Percentiles rank a stretch among this genome's conserved stretches.
These are phyloP conservation scores for Perognathus longimembris DNA, from an alignment of 2,113 vertebrate genomes.

Conservation along the genomic window DNA sequence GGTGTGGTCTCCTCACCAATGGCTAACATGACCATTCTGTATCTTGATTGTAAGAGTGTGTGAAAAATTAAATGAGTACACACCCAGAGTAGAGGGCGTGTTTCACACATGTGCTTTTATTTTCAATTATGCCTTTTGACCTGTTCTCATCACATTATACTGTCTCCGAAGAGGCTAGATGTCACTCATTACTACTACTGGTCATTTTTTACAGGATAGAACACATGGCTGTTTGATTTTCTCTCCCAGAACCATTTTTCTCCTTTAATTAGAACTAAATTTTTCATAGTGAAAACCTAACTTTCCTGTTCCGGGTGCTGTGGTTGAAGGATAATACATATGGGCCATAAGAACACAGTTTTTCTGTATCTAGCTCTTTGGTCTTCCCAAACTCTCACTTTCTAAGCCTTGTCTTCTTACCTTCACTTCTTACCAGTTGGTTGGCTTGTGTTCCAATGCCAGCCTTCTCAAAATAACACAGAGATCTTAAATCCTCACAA, in stretches of 20 bases:
- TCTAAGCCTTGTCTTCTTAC: neutral
- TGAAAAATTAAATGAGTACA: neutral
- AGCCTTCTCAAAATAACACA: neutral
- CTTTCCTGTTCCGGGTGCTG: neutral
- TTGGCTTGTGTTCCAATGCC: too few species aligned
- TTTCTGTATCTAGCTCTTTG: neutral
- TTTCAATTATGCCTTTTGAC: neutral
- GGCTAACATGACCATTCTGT: too few species aligned
- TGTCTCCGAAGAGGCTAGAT: neutral
- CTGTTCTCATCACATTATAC: neutral
- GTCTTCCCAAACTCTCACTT: neutral
- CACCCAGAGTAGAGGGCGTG: neutral
- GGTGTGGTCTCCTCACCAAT: too few species aligned
- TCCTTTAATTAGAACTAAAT: slow-evolving; percentile 32
- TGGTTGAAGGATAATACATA: neutral
- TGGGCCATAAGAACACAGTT: too few species aligned
- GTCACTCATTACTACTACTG: neutral
- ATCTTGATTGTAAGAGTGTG: neutral
- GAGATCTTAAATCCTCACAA: neutral
- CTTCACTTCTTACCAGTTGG: neutral
- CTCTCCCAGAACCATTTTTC: slow-evolving; percentile 25
- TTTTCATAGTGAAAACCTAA: neutral
- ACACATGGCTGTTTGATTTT: neutral
- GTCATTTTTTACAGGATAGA: neutral
- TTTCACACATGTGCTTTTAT: neutral